phyloP scores from a whole-genome alignment of 1,140 invertebrate genomes.

The Scylla paramamosain region DNA sequence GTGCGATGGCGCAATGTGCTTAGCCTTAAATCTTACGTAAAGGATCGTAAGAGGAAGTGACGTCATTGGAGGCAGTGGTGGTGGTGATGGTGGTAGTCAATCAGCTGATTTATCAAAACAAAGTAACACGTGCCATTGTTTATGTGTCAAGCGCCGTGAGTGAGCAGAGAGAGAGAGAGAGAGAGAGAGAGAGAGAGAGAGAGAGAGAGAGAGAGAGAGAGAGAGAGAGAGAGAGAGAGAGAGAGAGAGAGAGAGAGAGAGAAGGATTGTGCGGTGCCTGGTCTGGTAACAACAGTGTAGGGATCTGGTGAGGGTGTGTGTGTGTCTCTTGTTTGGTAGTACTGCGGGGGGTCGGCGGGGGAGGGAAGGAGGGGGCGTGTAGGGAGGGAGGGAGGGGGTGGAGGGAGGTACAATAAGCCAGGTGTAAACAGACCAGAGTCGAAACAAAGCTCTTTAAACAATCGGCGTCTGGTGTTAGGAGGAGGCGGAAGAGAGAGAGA shows the following conservation, averaged over 20 bases:
- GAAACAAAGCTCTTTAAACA: conserved; percentile 56
- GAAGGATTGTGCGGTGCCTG: background rate
- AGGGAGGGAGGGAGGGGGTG: background rate
- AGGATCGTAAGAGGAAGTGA: background rate
- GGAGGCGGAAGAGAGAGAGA: conserved; percentile 34
- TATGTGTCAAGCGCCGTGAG: background rate
- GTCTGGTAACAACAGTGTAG: conserved; percentile 18
- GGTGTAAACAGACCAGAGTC: background rate
- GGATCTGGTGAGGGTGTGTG: conserved; percentile 5
- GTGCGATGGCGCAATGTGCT: background rate
- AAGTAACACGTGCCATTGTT: conserved; percentile 36
- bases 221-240: conserved; percentile 37
- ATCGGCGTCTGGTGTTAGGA: conserved; percentile 28
- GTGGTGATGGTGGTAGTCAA: background rate
- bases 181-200: background rate
- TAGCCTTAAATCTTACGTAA: background rate
- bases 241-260: conserved; percentile 33
- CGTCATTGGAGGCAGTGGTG: background rate
- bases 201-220: conserved; percentile 33
- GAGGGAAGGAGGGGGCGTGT: background rate
- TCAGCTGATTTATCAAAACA: conserved; percentile 53
- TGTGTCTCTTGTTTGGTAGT: conserved; percentile 37
- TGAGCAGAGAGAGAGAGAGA: no score
- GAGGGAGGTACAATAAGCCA: conserved; percentile 21
- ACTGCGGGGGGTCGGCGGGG: background rate